These are phyloP conservation scores for Bombus vancouverensis DNA, from an alignment of 1,140 invertebrate species.

Conservation along the genomic window DNA sequence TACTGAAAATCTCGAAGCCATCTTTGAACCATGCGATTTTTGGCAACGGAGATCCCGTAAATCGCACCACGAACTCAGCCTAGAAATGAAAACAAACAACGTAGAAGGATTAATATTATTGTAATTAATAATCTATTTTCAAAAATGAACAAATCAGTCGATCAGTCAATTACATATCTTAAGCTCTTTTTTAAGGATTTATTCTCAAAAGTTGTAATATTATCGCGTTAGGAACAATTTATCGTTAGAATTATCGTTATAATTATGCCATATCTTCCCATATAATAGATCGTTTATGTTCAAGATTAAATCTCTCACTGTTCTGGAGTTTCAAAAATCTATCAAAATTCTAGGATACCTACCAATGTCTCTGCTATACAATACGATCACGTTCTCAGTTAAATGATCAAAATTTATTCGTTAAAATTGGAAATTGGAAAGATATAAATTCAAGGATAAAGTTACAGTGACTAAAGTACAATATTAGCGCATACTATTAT, in stretches of 20 bases:
- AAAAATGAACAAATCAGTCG: not conserved
- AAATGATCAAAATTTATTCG: not conserved
- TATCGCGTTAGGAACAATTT: too few species aligned
- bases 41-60: conserved; percentile 91
- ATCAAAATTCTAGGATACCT: not conserved
- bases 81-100: conserved; percentile 52
- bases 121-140: not conserved
- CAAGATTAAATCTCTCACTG: not conserved
- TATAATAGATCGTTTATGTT: not conserved
- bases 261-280: not conserved
- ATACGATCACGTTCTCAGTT: not conserved
- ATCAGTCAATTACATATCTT: not conserved
- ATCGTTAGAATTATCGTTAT: not conserved
- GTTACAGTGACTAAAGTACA: too few species aligned
- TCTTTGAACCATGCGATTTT: conserved; percentile 97
- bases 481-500: too few species aligned
- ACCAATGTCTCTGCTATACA: not conserved
- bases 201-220: not conserved
- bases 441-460: not conserved
- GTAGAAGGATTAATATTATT: too few species aligned
- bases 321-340: not conserved
- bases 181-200: rapidly evolving
- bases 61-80: conserved; percentile 91
- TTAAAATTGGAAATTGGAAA: too few species aligned
- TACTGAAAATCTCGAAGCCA: conserved; percentile 92